A percentile compares a stretch with the other conserved stretches of the same genome.
phyloP scores from a whole-genome alignment of 2,888 invertebrate genomes.

The Stomorhina lunata region DNA sequence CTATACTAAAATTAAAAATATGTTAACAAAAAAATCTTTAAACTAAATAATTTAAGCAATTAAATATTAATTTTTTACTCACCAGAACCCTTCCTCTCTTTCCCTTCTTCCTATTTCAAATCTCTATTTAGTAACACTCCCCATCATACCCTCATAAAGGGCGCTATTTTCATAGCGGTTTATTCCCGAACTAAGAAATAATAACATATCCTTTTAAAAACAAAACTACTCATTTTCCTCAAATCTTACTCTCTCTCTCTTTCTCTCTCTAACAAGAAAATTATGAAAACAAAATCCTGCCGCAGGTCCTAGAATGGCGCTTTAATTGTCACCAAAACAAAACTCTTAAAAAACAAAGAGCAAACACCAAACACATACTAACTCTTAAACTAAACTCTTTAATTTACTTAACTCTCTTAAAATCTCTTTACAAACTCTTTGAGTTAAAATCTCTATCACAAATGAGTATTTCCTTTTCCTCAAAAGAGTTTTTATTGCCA shows the following conservation, averaged over 20 bases:
- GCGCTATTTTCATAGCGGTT: conserved; percentile 12
- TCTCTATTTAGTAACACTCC: not conserved
- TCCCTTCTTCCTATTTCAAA: not conserved
- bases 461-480: not conserved
- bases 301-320: conserved; percentile 25
- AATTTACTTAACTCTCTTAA: not conserved
- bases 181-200: not conserved
- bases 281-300: not conserved
- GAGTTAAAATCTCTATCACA: not conserved
- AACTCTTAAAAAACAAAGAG: not conserved
- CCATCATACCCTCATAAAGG: not conserved
- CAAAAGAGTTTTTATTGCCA: conserved; percentile 41
- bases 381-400: not conserved
- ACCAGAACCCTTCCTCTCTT: not conserved
- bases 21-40: too few relatives aligned
- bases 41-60: too few relatives aligned
- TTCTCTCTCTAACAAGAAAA: not conserved
- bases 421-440: not conserved
- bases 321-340: not conserved
- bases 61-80: too few relatives aligned
- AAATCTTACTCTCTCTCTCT: not conserved
- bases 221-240: not conserved
- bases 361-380: too few relatives aligned
- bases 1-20: too few relatives aligned
- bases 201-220: not conserved